A percentile compares a stretch with the other conserved stretches of the same genome.
phyloP scores from a whole-genome alignment of 2,888 invertebrate species.

The Antheraea assamensis region DNA sequence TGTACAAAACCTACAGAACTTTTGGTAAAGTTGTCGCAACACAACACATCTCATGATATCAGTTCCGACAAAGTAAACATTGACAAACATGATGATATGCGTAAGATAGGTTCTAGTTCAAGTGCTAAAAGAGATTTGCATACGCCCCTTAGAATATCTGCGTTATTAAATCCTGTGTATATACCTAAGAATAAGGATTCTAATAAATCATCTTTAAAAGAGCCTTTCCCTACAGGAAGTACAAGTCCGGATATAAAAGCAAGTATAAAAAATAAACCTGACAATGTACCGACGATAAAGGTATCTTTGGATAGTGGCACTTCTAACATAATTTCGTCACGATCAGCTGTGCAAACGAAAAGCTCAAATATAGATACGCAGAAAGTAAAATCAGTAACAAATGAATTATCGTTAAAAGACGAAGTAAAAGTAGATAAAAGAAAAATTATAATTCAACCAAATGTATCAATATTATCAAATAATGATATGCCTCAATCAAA shows the following conservation, averaged over 20 bases:
- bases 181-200: constrained; percentile 38
- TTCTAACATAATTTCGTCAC: background rate
- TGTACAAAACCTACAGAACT: constrained; percentile 2
- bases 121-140: constrained; percentile 39
- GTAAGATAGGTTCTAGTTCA: constrained; percentile 12
- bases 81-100: constrained; percentile 25
- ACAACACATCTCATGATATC: background rate
- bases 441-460: background rate
- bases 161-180: constrained; percentile 61
- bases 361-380: background rate
- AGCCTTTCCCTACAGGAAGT: background rate
- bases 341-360: background rate
- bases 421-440: background rate
- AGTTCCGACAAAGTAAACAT: constrained; percentile 1
- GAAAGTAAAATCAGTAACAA: background rate
- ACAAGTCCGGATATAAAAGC: background rate
- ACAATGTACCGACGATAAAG: background rate
- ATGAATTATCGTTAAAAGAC: background rate
- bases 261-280: background rate
- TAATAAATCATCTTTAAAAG: background rate
- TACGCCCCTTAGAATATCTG: constrained; percentile 67
- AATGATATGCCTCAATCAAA: background rate
- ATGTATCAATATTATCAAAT: constrained; percentile 1
- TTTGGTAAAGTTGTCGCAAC: background rate
- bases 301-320: background rate